Conservation (phyloP, 2,797 vertebrate genomes). For the Gorsachius magnificus region DNA sequence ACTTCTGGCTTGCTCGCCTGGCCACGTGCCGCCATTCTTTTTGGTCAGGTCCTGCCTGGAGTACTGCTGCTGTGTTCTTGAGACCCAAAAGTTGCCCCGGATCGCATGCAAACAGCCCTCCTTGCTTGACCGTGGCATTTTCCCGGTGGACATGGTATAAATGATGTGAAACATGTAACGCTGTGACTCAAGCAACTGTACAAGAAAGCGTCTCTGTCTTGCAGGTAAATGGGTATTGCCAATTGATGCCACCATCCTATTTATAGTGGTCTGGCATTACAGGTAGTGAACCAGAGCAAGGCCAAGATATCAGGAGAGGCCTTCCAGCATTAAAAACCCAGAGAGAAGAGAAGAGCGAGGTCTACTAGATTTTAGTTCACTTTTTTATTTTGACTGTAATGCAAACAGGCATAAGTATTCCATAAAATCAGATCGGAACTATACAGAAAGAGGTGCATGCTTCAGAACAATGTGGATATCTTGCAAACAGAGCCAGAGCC, state of each 20-base stretch:
- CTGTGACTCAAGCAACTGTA: neutral
- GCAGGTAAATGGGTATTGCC: neutral
- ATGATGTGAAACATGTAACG: fast-evolving
- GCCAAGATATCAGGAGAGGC: neutral
- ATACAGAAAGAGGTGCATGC: constrained; percentile 80
- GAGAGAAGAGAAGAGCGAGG: neutral
- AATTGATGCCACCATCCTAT: neutral
- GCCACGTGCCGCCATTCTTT: fast-evolving
- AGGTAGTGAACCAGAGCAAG: neutral
- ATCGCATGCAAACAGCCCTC: fast-evolving
- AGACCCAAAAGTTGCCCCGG: neutral
- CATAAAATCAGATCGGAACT: constrained; percentile 72
- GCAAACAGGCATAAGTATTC: constrained; percentile 83
- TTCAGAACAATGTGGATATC: constrained; percentile 64
- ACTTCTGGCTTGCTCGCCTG: neutral
- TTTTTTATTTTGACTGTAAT: constrained; percentile 77
- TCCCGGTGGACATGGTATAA: fast-evolving
- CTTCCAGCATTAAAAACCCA: neutral
- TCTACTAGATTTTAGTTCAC: neutral
- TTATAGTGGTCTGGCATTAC: neutral
- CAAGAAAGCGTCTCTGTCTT: neutral
- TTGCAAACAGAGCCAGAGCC: constrained; percentile 60
- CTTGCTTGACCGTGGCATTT: neutral
- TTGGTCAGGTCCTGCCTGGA: neutral
- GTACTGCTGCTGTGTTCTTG: neutral